phyloP scores from a whole-genome alignment of 2,113 vertebrate genomes.

The Cynopterus brachyotis region DNA sequence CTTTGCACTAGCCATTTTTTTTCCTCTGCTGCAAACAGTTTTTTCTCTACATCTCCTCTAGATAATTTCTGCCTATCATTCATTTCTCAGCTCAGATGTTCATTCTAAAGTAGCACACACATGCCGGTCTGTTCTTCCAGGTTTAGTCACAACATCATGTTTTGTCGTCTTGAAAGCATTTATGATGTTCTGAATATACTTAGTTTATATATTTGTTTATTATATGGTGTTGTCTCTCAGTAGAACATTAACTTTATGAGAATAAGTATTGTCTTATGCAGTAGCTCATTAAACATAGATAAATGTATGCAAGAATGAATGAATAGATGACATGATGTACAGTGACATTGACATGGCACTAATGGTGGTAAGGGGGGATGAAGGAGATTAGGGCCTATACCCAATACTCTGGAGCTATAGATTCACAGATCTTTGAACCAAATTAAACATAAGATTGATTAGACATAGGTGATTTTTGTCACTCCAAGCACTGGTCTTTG shows the following conservation, averaged over 20 bases:
- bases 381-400: neutral
- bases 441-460: neutral
- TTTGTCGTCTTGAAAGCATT: neutral
- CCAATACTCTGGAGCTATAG: neutral
- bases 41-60: neutral
- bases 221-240: neutral
- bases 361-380: rapidly evolving
- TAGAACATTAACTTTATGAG: neutral
- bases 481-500: neutral
- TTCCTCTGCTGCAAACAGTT: neutral
- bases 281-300: neutral
- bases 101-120: neutral
- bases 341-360: rapidly evolving
- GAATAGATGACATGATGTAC: neutral
- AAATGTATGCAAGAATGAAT: neutral
- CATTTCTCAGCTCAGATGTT: neutral
- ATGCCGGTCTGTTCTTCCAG: rapidly evolving
- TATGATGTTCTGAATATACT: neutral
- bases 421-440: neutral
- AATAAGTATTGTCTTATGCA: neutral
- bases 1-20: neutral
- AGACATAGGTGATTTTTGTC: neutral
- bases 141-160: neutral
- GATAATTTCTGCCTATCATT: neutral
- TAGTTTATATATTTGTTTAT: neutral